phyloP scores from a whole-genome alignment of 2,113 vertebrate genomes.

The Scophthalmus maximus region DNA sequence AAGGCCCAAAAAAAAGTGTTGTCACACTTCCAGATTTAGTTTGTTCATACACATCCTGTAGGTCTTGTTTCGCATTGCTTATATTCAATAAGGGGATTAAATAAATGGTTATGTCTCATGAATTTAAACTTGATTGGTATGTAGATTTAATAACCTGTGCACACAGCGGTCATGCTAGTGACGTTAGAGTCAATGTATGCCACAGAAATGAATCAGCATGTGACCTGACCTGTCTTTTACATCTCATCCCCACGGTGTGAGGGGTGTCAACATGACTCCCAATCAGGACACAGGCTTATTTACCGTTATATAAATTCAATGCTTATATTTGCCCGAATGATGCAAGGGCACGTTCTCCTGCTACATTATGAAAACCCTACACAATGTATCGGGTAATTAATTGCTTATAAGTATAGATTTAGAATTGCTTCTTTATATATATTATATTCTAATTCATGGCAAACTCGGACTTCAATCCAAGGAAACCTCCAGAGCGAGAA shows the following conservation, averaged over 20 bases:
- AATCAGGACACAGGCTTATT: neutral
- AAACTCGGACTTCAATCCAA: neutral
- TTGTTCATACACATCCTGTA: neutral
- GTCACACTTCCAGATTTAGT: neutral
- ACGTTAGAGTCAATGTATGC: neutral
- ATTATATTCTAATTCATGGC: neutral
- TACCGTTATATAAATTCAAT: no score
- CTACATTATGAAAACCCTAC: constrained; percentile 2
- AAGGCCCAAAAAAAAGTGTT: neutral
- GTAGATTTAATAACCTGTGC: constrained; percentile 13
- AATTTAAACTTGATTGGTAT: neutral
- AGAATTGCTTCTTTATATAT: neutral
- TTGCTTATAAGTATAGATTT: no score
- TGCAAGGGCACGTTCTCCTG: constrained; percentile 1
- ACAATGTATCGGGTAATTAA: neutral
- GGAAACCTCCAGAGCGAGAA: no score
- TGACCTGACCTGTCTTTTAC: constrained; percentile 15
- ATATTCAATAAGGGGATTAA: neutral
- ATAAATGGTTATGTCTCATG: neutral
- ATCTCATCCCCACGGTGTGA: constrained; percentile 24
- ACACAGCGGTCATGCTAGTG: constrained; percentile 6
- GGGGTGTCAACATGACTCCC: no score
- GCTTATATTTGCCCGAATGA: no score
- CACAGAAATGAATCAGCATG: constrained; percentile 26
- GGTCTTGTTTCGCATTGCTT: neutral